Evolutionary conservation across 2,113 vertebrate species (phyloP).

Genomic region (Xenopus tropicalis): DNA sequence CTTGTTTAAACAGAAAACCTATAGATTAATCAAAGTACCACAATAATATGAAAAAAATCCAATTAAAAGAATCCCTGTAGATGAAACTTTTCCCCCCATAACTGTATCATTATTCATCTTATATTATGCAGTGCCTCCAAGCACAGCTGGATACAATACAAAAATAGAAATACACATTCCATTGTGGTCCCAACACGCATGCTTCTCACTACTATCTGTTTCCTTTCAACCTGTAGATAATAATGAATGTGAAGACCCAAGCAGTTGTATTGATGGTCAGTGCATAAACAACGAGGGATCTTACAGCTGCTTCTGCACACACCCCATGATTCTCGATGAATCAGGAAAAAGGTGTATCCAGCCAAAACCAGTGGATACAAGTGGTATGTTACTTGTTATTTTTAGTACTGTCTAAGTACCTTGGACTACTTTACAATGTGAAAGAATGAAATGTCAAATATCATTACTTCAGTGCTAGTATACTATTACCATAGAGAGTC

Average conservation of each 20-base stretch:
- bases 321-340: slow-evolving; percentile 77
- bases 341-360: slow-evolving; percentile 71
- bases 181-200: not conserved
- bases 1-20: too few species aligned
- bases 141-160: too few species aligned
- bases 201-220: slow-evolving; percentile 45
- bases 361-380: slow-evolving; percentile 57
- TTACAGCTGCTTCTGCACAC: slow-evolving; percentile 87
- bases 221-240: slow-evolving; percentile 72
- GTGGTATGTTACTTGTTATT: slow-evolving; percentile 65
- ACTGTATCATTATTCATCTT: too few species aligned
- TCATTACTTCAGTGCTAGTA: not conserved
- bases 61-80: too few species aligned
- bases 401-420: not conserved
- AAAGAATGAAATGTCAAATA: not conserved
- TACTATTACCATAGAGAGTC: not conserved
- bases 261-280: slow-evolving; percentile 77
- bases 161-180: too few species aligned
- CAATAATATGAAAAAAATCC: too few species aligned
- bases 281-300: slow-evolving; percentile 91
- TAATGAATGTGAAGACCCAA: slow-evolving; percentile 87
- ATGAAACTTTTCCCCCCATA: too few species aligned
- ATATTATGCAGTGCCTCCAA: too few species aligned
- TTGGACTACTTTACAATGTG: not conserved
- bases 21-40: too few species aligned